These are phyloP conservation scores for Drosophila sp. DNA, from an alignment of 1,140 invertebrate genomes.

Conservation along the genomic window DNA sequence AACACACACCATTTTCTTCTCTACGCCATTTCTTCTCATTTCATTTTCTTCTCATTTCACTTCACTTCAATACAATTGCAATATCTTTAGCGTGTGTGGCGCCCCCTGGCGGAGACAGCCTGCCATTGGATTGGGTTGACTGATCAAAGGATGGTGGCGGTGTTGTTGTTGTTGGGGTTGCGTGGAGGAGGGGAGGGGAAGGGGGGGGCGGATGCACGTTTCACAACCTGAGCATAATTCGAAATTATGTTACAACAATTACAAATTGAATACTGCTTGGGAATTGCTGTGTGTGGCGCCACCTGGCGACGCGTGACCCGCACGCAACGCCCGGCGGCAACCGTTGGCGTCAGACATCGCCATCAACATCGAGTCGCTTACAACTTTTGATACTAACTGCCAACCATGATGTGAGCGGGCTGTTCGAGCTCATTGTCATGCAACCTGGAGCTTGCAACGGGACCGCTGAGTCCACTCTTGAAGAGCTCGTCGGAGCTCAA, in stretches of 20 bases:
- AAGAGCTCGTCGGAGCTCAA: slow-evolving; percentile 89
- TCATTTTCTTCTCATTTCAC: not conserved
- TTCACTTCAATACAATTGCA: slow-evolving; percentile 60
- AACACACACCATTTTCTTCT: slow-evolving; percentile 24
- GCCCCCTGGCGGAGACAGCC: slow-evolving; percentile 42
- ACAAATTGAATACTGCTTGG: slow-evolving; percentile 74
- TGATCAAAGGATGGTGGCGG: not conserved
- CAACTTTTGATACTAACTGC: slow-evolving; percentile 84
- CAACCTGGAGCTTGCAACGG: slow-evolving; percentile 58
- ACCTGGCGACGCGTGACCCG: slow-evolving; percentile 55
- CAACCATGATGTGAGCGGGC: slow-evolving; percentile 84
- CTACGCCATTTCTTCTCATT: slow-evolving; percentile 13
- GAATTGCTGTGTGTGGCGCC: slow-evolving; percentile 49
- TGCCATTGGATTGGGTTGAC: not conserved
- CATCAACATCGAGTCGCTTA: slow-evolving; percentile 41
- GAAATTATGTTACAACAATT: slow-evolving; percentile 57
- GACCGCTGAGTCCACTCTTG: slow-evolving; percentile 80
- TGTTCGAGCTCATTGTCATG: slow-evolving; percentile 83
- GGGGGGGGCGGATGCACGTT: slow-evolving; percentile 61
- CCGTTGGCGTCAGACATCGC: not conserved
- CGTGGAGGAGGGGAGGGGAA: slow-evolving; percentile 23
- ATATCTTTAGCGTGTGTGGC: slow-evolving; percentile 40
- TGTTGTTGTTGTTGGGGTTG: not conserved
- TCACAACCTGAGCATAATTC: slow-evolving; percentile 79
- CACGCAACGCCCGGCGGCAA: slow-evolving; percentile 48